Conservation (phyloP, 2,113 vertebrate species). For the Actinemys pallida region DNA sequence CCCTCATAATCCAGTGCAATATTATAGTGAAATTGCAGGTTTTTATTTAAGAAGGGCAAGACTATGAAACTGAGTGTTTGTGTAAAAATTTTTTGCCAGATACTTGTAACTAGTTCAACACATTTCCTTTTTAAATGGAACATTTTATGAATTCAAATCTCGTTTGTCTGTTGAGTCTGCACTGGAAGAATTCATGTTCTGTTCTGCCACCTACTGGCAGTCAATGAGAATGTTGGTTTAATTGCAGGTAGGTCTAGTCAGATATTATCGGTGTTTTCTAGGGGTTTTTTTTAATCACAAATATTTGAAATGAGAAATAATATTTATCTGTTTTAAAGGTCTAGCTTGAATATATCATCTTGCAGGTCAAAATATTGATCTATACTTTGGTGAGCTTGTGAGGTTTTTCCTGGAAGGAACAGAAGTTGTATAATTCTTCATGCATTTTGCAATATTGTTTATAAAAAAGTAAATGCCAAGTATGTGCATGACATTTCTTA, state of each 20-base stretch:
- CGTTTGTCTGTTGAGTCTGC: rapidly evolving
- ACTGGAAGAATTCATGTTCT: rapidly evolving
- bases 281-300: neutral
- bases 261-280: rapidly evolving
- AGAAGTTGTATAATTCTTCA: slow-evolving; percentile 20
- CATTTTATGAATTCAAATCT: slow-evolving; percentile 1
- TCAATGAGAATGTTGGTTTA: neutral
- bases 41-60: neutral
- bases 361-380: neutral
- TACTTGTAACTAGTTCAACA: rapidly evolving
- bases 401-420: slow-evolving; percentile 18
- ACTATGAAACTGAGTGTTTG: rapidly evolving
- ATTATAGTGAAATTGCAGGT: neutral
- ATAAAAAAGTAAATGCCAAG: slow-evolving; percentile 53
- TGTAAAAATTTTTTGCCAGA: rapidly evolving
- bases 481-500: slow-evolving; percentile 43
- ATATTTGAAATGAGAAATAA: neutral
- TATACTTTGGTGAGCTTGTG: neutral
- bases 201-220: slow-evolving; percentile 15
- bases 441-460: neutral
- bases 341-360: neutral
- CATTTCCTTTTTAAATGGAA: neutral
- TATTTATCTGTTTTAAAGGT: neutral
- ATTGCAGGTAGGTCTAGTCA: rapidly evolving
- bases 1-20: rapidly evolving